Base-by-base conservation (phyloP, 1,140 invertebrate species). In the Triops longicaudatus region DNA sequence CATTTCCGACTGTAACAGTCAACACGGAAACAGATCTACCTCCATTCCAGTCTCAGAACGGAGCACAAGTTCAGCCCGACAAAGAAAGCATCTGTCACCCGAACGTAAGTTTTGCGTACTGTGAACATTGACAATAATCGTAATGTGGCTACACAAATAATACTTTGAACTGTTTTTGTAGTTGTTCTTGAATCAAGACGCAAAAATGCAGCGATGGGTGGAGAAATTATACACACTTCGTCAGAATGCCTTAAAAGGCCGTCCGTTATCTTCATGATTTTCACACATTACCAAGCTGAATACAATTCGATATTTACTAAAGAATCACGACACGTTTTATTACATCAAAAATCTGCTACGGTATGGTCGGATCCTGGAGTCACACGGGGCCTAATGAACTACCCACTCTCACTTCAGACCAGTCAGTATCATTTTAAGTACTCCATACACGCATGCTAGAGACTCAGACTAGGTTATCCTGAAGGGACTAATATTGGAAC, bases 21-120 rank as follows among this genome's bases (percentile, higher is more conserved):
- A 63, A 63, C 10, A 17, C 50, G 50, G 50, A 63, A 63, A 10
- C 50, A 6, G 17, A 63, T 17, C 1, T 37, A 37, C 31, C 50
- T 63, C 14, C 50, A 63, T 63, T 14, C 14, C 50, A 63, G 50
- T 22, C 50, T 63, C 50, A 63, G 7, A 37, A 7, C 31, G 31
- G 2, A 37, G 31, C 31, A 37, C 31, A 2, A 63, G n/a, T 14
- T 22, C 50, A 63, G 22, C 0, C 22, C 17, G 50, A 63, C 50
- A 63, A 63, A 63, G 50, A 63, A 63, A 63, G 50, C 14, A 63
- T 63, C 14, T 63, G 50, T 63, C 50, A 63, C 50, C 50, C 50
- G 22, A 22, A 63, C 14, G 50, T 63, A 63, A 17, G 50, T 63
- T 22, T 12, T 17, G 17, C 17, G 22, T n/a, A n/a, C n/a, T n/a